Base-by-base conservation (phyloP, 1,140 invertebrate species). In the Drosophila eugracilis region DNA sequence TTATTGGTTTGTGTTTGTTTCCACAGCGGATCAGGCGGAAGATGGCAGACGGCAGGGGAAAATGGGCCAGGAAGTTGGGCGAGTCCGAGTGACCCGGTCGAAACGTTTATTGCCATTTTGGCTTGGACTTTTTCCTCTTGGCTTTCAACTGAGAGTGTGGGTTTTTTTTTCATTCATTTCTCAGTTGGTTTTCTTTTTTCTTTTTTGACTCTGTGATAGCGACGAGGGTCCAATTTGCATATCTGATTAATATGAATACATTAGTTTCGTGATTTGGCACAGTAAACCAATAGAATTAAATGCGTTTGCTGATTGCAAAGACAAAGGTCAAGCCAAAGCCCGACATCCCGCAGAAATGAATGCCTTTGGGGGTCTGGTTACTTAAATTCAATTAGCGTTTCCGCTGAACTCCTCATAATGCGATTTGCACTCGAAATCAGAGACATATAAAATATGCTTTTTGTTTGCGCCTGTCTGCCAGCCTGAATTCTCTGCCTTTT, bases 241-340 rank as follows among this genome's bases (percentile, higher is more conserved):
- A 89, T 71, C 84, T 89, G 84, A 89, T 89, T 89, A 89, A 89
- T 89, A 89, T 77, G 84, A 89, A 89, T 89, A 84, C 75, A 85
- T 88, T 78, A 89, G 78, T 79, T 89, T 63, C 55, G 54, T 88
- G 75, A 89, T 84, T 78, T 89, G 75, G 57, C 63, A 50, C 42
- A 66, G 66, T 65, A 83, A 83, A 67, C 78, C 78, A 88, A 88
- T 89, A 66, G 78, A 89, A 72, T 65, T 84, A 84, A 84, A 79
- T 85, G 76, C 57, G 36, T 28, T 55, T 28, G 49, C 80, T 85
- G 79, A 79, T 85, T 85, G 76, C 69, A 50, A 37, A 50, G 72
- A 59, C 80, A 80, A 85, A 85, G 76, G 80, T 85, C 80, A 84
- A 66, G 79, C 60, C 24, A 48, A 57, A 48, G 39, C 44, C 41